Base-by-base conservation (phyloP, 2,888 invertebrate species). In the Sicus ferrugineus region DNA sequence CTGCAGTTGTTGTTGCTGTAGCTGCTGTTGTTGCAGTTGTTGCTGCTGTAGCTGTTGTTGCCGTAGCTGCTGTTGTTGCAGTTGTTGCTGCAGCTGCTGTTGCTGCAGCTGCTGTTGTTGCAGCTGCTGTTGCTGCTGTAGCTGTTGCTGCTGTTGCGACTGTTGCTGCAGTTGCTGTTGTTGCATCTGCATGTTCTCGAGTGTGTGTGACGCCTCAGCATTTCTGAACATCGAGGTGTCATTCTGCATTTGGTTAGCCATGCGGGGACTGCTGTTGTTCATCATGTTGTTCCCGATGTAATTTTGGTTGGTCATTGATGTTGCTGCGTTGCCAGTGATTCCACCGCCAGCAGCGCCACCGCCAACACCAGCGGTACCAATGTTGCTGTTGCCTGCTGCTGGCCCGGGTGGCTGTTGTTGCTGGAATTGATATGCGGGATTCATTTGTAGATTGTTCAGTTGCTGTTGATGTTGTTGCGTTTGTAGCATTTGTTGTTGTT, bases 401-500 rank as follows among this genome's bases (percentile, higher is more conserved):
- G 70, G 71, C 66, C 84, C 83, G 70, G 81, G 81, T 34, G 81
- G 80, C 72, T 85, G 84, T 59, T 80, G 81, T 66, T 82, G 82
- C 69, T 81, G 80, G 73, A 80, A 83, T 77, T 84, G 85, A 79
- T 84, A 82, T 75, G 81, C 79, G 74, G 80, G 79, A 78, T 83
- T 83, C 75, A 78, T 80, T 76, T 83, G 81, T 72, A 81, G 79
- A 75, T 81, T 83, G 54, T 64, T 75, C 62, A 73, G 78, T 68
- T 73, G 77, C 52, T 77, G 69, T 23, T 72, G 72, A 16, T 71
- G 79, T 38, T 77, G 63, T 30, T 72, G 67, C 23, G 69, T 73
- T 48, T 71, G 71, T 66, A 75, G 61, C 69, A 42, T 19, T 67
- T 73, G 79, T 48, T 77, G 66, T 34, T 72, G 65, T 26, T 71